phyloP scores from a whole-genome alignment of 37 sponge, comb jelly and placozoan genomes.

The Ianthella basta region DNA sequence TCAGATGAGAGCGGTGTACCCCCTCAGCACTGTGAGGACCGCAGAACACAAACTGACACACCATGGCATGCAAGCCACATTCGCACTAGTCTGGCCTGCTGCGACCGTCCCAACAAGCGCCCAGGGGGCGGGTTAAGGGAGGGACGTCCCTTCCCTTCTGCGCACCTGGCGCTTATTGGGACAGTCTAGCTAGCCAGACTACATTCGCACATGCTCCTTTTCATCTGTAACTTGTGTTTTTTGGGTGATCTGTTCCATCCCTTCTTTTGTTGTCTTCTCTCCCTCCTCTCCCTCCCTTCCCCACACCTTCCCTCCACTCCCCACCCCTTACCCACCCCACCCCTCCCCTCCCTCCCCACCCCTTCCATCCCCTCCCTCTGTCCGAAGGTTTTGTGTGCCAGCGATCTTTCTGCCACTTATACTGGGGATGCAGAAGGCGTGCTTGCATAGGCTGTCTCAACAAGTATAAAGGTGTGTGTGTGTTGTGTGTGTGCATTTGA shows the following conservation, averaged over 20 bases:
- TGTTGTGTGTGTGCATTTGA: constrained; percentile 25
- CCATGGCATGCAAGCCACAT: too few relatives aligned
- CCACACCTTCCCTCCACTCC: too few relatives aligned
- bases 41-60: background rate
- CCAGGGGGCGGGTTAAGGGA: too few relatives aligned
- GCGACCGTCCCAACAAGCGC: too few relatives aligned
- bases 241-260: background rate
- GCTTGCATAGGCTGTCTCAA: constrained; percentile 82
- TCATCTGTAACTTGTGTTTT: background rate
- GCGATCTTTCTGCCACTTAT: constrained; percentile 78
- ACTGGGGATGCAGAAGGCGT: constrained; percentile 79
- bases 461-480: constrained; percentile 67
- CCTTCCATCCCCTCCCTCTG: background rate
- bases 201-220: background rate
- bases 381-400: constrained; percentile 68
- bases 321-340: too few relatives aligned
- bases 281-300: too few relatives aligned
- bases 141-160: too few relatives aligned
- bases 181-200: too few relatives aligned
- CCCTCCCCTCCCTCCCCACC: too few relatives aligned
- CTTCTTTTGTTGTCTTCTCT: background rate
- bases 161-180: too few relatives aligned
- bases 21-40: constrained; percentile 77
- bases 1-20: constrained; percentile 30
- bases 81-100: too few relatives aligned